Evolutionary conservation across 2,888 invertebrate genomes (phyloP).

Genomic region (Cosmia trapezina): DNA sequence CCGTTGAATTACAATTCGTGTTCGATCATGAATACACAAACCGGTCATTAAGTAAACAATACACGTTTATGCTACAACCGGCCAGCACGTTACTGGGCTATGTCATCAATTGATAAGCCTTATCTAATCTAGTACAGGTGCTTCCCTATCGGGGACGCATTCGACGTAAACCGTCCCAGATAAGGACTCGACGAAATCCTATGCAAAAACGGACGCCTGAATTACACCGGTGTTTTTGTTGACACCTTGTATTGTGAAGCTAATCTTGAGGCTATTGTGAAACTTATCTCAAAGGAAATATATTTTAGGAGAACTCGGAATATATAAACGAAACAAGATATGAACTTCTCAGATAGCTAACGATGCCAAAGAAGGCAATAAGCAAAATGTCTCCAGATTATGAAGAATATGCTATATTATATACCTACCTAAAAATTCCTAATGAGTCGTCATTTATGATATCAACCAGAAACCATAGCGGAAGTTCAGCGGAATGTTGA

Average conservation of each 20-base stretch:
- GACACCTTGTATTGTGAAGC: conserved; percentile 52
- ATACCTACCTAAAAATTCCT: background rate
- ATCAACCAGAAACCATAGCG: background rate
- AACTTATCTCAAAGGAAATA: conserved; percentile 33
- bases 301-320: conserved; percentile 7
- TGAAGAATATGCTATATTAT: background rate
- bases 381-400: conserved; percentile 2
- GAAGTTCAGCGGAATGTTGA: conserved; percentile 4
- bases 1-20: conserved; percentile 51
- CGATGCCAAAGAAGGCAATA: background rate
- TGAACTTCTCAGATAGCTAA: conserved; percentile 22
- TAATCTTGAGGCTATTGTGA: conserved; percentile 34
- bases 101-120: conserved; percentile 76
- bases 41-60: conserved; percentile 60
- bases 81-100: conserved; percentile 74
- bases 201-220: conserved; percentile 54
- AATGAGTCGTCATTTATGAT: conserved; percentile 3
- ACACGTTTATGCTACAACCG: conserved; percentile 59
- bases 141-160: conserved; percentile 73
- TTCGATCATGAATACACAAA: conserved; percentile 49
- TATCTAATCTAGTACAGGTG: conserved; percentile 81
- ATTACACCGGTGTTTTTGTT: conserved; percentile 48
- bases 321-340: conserved; percentile 23
- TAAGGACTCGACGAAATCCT: conserved; percentile 52
- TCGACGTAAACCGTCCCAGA: conserved; percentile 62